Evolutionary conservation across 2,113 vertebrate genomes (phyloP).

Genomic region (Carassius gibelio): DNA sequence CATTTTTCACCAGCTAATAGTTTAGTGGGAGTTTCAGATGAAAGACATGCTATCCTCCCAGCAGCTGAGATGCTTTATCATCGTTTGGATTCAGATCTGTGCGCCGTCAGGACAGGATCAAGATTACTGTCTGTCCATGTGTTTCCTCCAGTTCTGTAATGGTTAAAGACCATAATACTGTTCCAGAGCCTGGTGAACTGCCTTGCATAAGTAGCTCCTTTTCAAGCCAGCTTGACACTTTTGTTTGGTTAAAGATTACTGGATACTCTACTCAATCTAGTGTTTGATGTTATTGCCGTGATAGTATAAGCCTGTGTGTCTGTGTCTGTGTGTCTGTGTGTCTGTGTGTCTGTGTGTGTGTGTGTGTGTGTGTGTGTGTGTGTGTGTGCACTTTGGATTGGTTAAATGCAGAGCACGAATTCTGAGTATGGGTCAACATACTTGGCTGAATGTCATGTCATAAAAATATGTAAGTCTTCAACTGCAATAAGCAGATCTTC

Average conservation of each 20-base stretch:
- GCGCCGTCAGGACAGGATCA: background rate
- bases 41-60: background rate
- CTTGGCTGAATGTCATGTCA: too few species aligned
- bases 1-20: slow-evolving; percentile 41
- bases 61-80: slow-evolving; percentile 3
- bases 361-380: too few species aligned
- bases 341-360: too few species aligned
- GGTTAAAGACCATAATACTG: background rate
- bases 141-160: background rate
- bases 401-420: too few species aligned
- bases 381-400: too few species aligned
- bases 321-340: too few species aligned
- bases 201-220: background rate
- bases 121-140: background rate
- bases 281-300: background rate
- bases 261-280: background rate
- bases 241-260: background rate
- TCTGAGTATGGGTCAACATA: too few species aligned
- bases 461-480: background rate
- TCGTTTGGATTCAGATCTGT: background rate
- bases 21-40: background rate
- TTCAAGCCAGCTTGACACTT: background rate
- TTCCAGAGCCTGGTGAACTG: background rate
- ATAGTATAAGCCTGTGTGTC: background rate
- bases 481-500: background rate